Percentiles rank a stretch among this genome's conserved stretches.
Evolutionary conservation across 2,888 invertebrate genomes (phyloP).

Genomic region (Psylliodes chrysocephalus): DNA sequence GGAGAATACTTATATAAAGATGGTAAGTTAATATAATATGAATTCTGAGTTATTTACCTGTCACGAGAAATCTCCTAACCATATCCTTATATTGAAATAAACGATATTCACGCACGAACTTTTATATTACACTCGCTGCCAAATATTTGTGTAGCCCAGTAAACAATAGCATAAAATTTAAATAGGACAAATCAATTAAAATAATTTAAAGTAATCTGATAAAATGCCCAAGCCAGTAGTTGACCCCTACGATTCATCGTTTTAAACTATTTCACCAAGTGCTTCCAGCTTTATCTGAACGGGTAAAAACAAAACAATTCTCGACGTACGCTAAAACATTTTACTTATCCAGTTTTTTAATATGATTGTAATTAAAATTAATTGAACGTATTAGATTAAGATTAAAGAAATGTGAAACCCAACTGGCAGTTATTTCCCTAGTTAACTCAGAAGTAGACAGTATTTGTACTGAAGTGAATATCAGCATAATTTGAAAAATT

Average conservation of each 20-base stretch:
- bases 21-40: too few relatives aligned
- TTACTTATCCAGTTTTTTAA: neutral
- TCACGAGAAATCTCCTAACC: conserved; percentile 2
- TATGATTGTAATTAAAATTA: neutral
- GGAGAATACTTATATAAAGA: too few relatives aligned
- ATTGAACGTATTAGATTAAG: too few relatives aligned
- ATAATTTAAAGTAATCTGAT: neutral
- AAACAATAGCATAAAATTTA: neutral
- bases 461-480: too few relatives aligned
- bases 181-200: conserved; percentile 15
- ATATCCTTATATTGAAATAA: neutral
- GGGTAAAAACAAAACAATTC: neutral
- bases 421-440: too few relatives aligned
- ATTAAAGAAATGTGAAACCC: too few relatives aligned
- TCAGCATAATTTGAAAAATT: too few relatives aligned
- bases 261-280: too few relatives aligned
- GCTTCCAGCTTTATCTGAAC: neutral
- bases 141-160: neutral
- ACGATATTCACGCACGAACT: neutral
- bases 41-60: too few relatives aligned
- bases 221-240: neutral
- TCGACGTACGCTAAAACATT: neutral
- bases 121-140: neutral
- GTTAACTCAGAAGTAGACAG: too few relatives aligned
- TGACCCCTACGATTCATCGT: neutral